Base-by-base conservation (phyloP, 1,140 invertebrate species). In the Melipona quadrifasciata region DNA sequence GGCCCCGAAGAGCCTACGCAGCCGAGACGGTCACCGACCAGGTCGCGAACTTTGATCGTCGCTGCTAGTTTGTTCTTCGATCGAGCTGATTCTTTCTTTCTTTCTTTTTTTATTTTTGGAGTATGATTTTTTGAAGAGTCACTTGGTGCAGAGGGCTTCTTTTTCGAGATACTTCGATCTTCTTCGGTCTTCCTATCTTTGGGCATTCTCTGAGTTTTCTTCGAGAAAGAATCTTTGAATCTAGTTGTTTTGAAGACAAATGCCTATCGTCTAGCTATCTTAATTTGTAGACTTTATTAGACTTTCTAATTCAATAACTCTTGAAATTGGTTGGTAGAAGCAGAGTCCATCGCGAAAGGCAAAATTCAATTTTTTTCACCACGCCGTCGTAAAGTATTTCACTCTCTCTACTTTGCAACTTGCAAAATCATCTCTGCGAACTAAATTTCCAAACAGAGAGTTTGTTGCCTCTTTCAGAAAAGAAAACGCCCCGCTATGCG, bases 41-140 rank as follows among this genome's bases (percentile, higher is more conserved):
- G 89, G 90, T 90, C 90, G 84, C 89, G 87, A 91, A 91, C 90
- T 81, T 58, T 34, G 67, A 64, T n/a, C 80, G 34, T 34, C n/a
- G 39, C 24, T 72, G 19, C 57, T 82, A 57, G 0, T 8, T 34
- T 70, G n/a, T 14, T 24, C 24, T n/a, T n/a, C 24, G 58, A 61
- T n/a, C 14, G 14, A 14, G n/a, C 24, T n/a, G 3, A 61, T n/a
- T 3, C 1, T 14, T 61, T 39, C 4, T 39, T 39, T 6, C 6
- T 39, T 39, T 39, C 8, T 8, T 8, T 6, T 39, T 5, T 39
- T 39, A 8, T 39, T 39, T 39, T 39, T 39, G 5, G 8, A 39
- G 39, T 39, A 39, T 5, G 39, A 39, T 39, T 47, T 47, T 47
- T 47, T 8, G 39, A 6, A 31, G 39, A 39, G 39, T 39, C 5